phyloP scores from a whole-genome alignment of 1,140 invertebrate species.

The Latrodectus geometricus region DNA sequence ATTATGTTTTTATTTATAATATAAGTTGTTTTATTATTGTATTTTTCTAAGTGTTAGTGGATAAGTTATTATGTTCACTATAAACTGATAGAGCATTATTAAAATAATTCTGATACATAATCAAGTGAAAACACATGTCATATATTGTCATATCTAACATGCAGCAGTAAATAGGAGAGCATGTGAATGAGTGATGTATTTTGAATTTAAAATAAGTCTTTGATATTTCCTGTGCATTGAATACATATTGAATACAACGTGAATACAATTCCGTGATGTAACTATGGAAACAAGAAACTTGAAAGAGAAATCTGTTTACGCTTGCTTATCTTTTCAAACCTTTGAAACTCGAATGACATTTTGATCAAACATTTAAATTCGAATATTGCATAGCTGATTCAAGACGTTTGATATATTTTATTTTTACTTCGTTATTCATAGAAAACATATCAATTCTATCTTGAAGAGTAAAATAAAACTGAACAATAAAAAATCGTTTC shows the following conservation, averaged over 20 bases:
- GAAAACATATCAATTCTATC: too few relatives aligned
- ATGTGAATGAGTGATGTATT: slow-evolving; percentile 6
- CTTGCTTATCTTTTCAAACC: slow-evolving; percentile 5
- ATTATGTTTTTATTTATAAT: too few relatives aligned
- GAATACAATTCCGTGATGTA: slow-evolving; percentile 31
- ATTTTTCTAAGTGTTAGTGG: too few relatives aligned
- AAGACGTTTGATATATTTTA: too few relatives aligned
- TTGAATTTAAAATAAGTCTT: slow-evolving; percentile 12
- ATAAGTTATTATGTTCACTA: too few relatives aligned
- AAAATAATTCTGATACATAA: neutral
- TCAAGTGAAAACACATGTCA: neutral
- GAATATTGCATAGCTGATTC: neutral
- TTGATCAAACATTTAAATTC: neutral
- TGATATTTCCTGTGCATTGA: too few relatives aligned
- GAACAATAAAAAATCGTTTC: too few relatives aligned
- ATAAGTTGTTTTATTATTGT: too few relatives aligned
- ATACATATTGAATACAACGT: slow-evolving; percentile 12
- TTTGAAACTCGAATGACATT: slow-evolving; percentile 13
- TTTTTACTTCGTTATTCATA: too few relatives aligned
- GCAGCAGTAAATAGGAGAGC: slow-evolving; percentile 9
- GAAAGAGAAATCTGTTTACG: slow-evolving; percentile 29
- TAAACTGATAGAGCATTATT: neutral
- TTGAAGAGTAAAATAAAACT: too few relatives aligned
- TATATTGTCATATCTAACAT: neutral
- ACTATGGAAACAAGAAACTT: slow-evolving; percentile 37